A percentile compares a stretch with the other conserved stretches of the same genome.
phyloP scores from a whole-genome alignment of 2,113 vertebrate genomes.

The Larimichthys crocea region DNA sequence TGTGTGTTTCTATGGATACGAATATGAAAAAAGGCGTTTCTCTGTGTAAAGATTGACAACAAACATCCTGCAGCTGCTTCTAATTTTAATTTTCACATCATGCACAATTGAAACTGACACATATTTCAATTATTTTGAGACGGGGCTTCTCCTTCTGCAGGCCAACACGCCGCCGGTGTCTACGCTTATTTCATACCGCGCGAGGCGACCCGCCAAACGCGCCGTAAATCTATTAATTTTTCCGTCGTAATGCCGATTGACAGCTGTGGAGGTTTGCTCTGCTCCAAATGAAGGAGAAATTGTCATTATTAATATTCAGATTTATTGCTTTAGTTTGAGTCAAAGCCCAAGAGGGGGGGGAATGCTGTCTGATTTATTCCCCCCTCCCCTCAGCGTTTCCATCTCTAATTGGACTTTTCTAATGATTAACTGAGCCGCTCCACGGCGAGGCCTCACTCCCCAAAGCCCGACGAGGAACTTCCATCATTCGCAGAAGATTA shows the following conservation, averaged over 20 bases:
- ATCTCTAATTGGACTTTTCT: constrained; percentile 79
- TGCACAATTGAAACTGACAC: constrained; percentile 4
- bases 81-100: constrained; percentile 9
- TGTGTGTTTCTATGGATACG: neutral
- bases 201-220: neutral
- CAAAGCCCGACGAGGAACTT: constrained; percentile 47
- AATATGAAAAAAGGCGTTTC: neutral
- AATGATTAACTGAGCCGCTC: constrained; percentile 74
- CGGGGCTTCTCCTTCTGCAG: neutral
- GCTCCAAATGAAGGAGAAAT: constrained; percentile 66
- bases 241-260: constrained; percentile 65
- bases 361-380: constrained; percentile 70
- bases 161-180: neutral
- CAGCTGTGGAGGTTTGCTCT: constrained; percentile 52
- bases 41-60: neutral
- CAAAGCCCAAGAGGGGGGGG: constrained; percentile 61
- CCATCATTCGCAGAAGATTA: constrained; percentile 59
- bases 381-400: constrained; percentile 64
- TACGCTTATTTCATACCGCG: neutral
- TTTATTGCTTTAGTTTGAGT: constrained; percentile 71
- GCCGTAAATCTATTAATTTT: constrained; percentile 63
- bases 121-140: constrained; percentile 8
- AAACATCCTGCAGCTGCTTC: neutral
- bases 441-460: constrained; percentile 47
- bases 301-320: constrained; percentile 80